phyloP scores from a whole-genome alignment of 2,113 vertebrate species.

The Cacatua alba region DNA sequence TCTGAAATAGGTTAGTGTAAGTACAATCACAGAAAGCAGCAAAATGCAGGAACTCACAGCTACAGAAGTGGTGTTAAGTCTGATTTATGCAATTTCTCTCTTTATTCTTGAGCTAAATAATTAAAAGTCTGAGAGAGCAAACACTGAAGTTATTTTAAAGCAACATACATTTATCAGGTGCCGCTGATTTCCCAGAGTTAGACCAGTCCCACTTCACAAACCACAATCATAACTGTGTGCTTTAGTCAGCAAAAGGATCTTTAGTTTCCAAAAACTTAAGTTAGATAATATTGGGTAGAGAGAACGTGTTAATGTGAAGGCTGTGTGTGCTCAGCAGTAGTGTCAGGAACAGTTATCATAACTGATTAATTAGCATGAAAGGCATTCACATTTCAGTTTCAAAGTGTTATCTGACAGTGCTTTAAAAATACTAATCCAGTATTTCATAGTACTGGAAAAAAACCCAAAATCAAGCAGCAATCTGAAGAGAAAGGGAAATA shows the following conservation, averaged over 20 bases:
- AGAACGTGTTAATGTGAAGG: background rate
- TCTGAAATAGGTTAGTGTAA: background rate
- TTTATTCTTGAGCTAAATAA: background rate
- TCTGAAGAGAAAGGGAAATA: constrained; percentile 74
- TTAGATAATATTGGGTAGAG: background rate
- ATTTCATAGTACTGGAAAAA: background rate
- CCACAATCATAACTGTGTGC: background rate
- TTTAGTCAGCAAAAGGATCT: background rate
- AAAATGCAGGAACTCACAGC: background rate
- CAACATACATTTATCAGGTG: background rate
- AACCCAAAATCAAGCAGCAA: background rate
- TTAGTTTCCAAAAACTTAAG: constrained; percentile 3
- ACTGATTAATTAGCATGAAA: background rate
- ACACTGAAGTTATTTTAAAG: constrained; percentile 9
- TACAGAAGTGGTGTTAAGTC: background rate
- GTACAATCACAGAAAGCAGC: background rate
- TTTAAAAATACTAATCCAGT: constrained; percentile 32
- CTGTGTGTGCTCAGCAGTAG: background rate
- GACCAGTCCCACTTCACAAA: background rate
- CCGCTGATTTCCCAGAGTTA: background rate
- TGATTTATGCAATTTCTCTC: background rate
- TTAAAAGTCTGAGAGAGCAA: background rate
- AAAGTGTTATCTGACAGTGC: background rate
- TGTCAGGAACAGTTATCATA: background rate
- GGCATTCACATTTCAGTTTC: background rate